These are phyloP conservation scores for Meiosimyza platycephala DNA, from an alignment of 2,888 invertebrate genomes.

Conservation along the genomic window DNA sequence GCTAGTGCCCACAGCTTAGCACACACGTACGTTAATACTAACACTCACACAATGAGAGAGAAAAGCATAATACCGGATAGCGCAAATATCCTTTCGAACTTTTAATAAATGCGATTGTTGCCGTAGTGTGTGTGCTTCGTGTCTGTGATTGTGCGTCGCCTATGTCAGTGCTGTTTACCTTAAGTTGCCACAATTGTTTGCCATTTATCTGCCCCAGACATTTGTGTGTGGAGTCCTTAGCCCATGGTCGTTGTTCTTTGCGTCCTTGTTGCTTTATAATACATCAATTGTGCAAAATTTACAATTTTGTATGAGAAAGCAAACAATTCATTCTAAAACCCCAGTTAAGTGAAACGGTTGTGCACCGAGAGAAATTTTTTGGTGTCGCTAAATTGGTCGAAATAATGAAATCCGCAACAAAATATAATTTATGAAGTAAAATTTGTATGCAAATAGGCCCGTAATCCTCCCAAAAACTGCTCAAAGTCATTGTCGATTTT, in stretches of 20 bases:
- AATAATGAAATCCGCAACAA: too few relatives aligned
- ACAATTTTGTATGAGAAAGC: constrained; percentile 22
- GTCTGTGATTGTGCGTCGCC: constrained; percentile 23
- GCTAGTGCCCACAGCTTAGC: not conserved
- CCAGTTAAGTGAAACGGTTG: too few relatives aligned
- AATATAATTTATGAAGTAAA: too few relatives aligned
- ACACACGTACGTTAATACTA: constrained; percentile 42
- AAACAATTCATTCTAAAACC: constrained; percentile 13
- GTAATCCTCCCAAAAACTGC: too few relatives aligned
- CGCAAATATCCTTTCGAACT: constrained; percentile 25
- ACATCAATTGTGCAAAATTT: constrained; percentile 30
- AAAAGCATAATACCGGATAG: not conserved
- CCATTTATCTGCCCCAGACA: constrained; percentile 28
- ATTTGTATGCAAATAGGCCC: fast-evolving
- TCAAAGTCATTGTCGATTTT: too few relatives aligned
- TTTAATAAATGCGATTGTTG: constrained; percentile 41
- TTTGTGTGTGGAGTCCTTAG: constrained; percentile 49
- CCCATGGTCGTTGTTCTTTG: not conserved
- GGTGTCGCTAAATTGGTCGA: too few relatives aligned
- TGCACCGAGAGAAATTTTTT: too few relatives aligned
- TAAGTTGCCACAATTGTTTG: constrained; percentile 32
- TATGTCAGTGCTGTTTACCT: constrained; percentile 28
- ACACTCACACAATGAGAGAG: not conserved
- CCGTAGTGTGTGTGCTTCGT: constrained; percentile 39
- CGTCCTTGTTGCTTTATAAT: not conserved